Conservation (phyloP, 2,888 invertebrate genomes). For the Campoplex capitator region DNA sequence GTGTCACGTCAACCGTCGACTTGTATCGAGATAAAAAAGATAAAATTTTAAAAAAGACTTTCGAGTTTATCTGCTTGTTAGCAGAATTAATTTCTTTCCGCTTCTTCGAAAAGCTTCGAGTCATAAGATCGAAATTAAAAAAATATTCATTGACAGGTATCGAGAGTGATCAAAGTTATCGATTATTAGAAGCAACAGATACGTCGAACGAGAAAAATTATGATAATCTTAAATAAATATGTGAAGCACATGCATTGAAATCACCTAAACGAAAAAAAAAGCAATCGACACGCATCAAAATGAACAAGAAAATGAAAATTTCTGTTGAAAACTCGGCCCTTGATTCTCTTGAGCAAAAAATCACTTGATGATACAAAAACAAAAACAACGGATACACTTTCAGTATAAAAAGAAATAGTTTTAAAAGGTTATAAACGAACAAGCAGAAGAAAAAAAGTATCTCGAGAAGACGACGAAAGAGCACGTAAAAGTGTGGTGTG, state of each 20-base stretch:
- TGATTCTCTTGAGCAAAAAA: not conserved
- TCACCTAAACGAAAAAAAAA: not conserved
- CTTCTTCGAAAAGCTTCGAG: not conserved
- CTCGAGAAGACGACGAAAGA: constrained; percentile 3
- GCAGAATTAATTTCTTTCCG: not conserved
- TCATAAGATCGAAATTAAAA: not conserved
- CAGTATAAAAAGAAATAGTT: not conserved
- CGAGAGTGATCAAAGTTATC: not conserved
- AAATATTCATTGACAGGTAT: not conserved
- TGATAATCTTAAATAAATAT: not conserved
- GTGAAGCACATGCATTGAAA: not conserved
- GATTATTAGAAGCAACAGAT: not conserved
- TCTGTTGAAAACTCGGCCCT: not conserved
- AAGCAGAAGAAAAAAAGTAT: not conserved
- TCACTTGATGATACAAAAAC: not conserved
- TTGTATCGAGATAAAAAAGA: not conserved
- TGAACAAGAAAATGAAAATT: not conserved
- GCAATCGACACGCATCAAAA: not conserved
- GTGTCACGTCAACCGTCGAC: not conserved
- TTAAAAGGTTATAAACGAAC: not conserved
- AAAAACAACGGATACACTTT: constrained; percentile 1
- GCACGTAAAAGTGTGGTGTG: not conserved
- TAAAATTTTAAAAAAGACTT: not conserved
- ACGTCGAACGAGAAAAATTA: not conserved
- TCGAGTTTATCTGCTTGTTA: not conserved